phyloP scores from a whole-genome alignment of 1,140 invertebrate genomes.

The Elymnias hypermnestra region DNA sequence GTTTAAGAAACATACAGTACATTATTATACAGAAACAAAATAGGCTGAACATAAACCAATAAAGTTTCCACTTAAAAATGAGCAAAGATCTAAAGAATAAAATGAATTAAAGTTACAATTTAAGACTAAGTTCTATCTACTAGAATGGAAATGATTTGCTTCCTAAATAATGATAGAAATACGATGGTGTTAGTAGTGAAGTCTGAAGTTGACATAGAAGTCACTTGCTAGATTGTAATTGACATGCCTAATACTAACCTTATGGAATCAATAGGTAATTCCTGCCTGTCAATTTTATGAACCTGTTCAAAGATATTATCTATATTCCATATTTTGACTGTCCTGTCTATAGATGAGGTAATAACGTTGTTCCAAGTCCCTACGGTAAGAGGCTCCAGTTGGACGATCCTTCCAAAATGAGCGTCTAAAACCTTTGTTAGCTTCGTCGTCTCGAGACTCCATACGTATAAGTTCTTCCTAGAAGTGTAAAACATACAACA shows the following conservation, averaged over 20 bases:
- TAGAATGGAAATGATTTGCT: too few species aligned
- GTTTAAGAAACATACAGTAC: too few species aligned
- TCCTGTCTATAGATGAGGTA: constrained; percentile 97
- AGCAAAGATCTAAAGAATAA: too few species aligned
- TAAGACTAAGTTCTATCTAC: too few species aligned
- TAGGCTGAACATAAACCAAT: too few species aligned
- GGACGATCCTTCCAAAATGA: constrained; percentile 97
- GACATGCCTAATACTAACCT: constrained; percentile 73
- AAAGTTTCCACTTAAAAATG: too few species aligned
- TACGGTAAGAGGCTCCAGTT: constrained; percentile 89
- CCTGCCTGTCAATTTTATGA: constrained; percentile 95
- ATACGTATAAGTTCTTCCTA: constrained; percentile 97
- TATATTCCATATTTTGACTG: constrained; percentile 99
- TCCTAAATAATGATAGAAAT: too few species aligned
- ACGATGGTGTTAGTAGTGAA: too few species aligned
- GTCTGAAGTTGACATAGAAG: too few species aligned
- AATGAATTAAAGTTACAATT: too few species aligned
- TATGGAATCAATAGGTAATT: constrained; percentile 95
- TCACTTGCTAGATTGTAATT: too few species aligned
- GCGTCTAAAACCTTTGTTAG: constrained; percentile 96
- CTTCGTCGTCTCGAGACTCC: constrained; percentile 87
- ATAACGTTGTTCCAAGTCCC: constrained; percentile 96
- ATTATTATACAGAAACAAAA: too few species aligned
- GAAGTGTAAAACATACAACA: constrained; percentile 28
- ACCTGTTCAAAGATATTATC: constrained; percentile 99